These are phyloP conservation scores for Oithona nana DNA, from an alignment of 2,888 invertebrate species.

Conservation along the genomic window DNA sequence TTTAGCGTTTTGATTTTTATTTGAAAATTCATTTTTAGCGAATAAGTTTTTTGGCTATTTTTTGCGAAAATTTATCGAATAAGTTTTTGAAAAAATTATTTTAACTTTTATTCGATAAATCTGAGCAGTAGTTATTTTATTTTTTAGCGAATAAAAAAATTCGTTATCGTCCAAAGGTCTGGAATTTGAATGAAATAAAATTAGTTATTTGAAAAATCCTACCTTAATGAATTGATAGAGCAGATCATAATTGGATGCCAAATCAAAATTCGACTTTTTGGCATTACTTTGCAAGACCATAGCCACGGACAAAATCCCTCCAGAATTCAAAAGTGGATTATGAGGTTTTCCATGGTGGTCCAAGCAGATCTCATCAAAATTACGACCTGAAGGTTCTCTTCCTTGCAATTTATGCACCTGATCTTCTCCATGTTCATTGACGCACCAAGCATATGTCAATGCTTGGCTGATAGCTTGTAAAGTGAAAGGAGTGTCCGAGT, in stretches of 20 bases:
- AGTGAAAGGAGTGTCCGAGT: slow-evolving; percentile 28
- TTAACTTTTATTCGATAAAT: too few relatives aligned
- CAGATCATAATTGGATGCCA: slow-evolving; percentile 23
- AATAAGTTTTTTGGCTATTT: too few relatives aligned
- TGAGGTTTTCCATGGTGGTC: slow-evolving; percentile 29
- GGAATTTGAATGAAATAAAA: too few relatives aligned
- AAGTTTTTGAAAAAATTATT: too few relatives aligned
- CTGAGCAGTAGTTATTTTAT: too few relatives aligned
- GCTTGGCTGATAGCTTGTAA: slow-evolving; percentile 26
- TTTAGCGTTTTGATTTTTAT: too few relatives aligned
- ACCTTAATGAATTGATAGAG: slow-evolving; percentile 24
- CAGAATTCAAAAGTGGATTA: slow-evolving; percentile 32
- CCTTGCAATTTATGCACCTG: slow-evolving; percentile 31
- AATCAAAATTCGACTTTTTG: slow-evolving; percentile 40
- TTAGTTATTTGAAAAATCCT: background rate
- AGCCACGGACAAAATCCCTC: slow-evolving; percentile 29
- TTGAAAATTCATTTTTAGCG: too few relatives aligned
- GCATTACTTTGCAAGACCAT: slow-evolving; percentile 24
- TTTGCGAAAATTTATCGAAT: too few relatives aligned
- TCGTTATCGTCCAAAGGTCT: too few relatives aligned
- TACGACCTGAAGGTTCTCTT: slow-evolving; percentile 30
- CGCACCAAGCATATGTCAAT: slow-evolving; percentile 29
- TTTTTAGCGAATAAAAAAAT: too few relatives aligned
- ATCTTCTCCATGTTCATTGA: slow-evolving; percentile 28
- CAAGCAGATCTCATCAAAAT: slow-evolving; percentile 28